phyloP scores from a whole-genome alignment of 1,140 invertebrate species.

The Drosophila micromelanica region DNA sequence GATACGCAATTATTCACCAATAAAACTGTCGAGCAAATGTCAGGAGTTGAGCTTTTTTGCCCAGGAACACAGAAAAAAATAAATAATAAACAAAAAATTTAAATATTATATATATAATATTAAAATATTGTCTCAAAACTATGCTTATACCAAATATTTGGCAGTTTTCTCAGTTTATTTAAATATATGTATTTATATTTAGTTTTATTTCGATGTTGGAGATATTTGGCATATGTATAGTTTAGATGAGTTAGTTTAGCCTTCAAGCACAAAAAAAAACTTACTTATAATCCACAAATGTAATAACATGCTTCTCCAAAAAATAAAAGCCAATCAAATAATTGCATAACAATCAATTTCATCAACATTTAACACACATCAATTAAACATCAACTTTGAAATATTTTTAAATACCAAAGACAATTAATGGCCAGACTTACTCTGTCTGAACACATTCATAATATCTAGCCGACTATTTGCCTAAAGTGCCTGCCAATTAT shows the following conservation, averaged over 20 bases:
- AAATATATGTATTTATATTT: too few species aligned
- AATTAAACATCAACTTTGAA: background rate
- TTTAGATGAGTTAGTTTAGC: too few species aligned
- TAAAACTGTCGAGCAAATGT: constrained; percentile 76
- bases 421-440: constrained; percentile 4
- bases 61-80: background rate
- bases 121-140: background rate
- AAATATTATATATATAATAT: too few species aligned
- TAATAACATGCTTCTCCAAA: too few species aligned
- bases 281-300: too few species aligned
- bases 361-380: background rate
- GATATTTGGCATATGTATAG: too few species aligned
- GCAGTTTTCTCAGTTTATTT: too few species aligned
- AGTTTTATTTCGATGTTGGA: too few species aligned
- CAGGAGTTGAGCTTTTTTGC: constrained; percentile 69
- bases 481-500: constrained; percentile 30
- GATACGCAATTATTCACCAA: constrained; percentile 81
- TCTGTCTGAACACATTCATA: background rate
- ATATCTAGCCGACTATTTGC: constrained; percentile 3
- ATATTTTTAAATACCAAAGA: background rate
- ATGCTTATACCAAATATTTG: background rate
- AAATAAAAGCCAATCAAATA: too few species aligned
- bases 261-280: too few species aligned
- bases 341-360: background rate
- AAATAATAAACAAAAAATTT: background rate